These are phyloP conservation scores for Magallana gigas DNA, from an alignment of 1,140 invertebrate species.

Conservation along the genomic window DNA sequence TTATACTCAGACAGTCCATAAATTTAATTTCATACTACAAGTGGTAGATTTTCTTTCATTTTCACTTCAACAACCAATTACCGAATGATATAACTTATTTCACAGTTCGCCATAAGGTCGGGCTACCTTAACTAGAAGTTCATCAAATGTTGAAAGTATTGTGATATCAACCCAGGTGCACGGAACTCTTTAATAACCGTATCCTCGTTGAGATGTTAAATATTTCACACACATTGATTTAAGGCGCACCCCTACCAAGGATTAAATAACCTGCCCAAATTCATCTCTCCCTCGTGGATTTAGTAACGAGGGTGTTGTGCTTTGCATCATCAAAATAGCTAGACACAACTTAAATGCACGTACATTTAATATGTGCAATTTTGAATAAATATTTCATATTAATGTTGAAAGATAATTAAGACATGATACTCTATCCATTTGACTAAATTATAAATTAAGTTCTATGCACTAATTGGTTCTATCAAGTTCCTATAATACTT, in stretches of 20 bases:
- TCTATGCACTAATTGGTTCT: no score
- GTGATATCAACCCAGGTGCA: background rate
- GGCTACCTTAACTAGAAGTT: background rate
- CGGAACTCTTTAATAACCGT: background rate
- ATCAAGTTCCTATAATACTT: no score
- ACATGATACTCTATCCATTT: no score
- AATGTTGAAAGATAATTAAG: no score
- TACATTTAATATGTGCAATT: no score
- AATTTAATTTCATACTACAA: conserved; percentile 27
- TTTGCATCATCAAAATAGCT: no score
- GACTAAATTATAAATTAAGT: no score
- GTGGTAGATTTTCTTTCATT: conserved; percentile 27
- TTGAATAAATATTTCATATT: no score
- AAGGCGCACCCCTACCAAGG: background rate
- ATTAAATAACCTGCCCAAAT: conserved; percentile 4
- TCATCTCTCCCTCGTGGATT: background rate
- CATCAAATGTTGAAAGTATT: background rate
- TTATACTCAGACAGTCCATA: conserved; percentile 3
- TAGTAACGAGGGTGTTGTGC: background rate
- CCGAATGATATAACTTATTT: conserved; percentile 15
- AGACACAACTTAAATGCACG: no score
- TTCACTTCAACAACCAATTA: conserved; percentile 36
- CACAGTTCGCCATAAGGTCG: background rate
- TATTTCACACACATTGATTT: conserved; percentile 13
- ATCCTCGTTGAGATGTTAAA: background rate